phyloP scores from a whole-genome alignment of 2,113 vertebrate species.

The Tauraco erythrolophus region DNA sequence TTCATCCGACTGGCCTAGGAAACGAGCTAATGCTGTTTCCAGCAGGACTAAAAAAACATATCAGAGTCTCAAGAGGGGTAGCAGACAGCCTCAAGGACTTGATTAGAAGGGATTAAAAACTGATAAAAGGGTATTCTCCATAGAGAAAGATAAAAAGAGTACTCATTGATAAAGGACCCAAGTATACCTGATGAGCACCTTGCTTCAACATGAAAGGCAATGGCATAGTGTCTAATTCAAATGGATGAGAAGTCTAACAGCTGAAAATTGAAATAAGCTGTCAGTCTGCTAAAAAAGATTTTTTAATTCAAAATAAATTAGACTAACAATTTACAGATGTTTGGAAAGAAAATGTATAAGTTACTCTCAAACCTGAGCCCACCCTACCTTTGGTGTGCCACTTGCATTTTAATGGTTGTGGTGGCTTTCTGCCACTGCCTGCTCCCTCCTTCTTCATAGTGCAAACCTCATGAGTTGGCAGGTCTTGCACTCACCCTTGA shows the following conservation, averaged over 20 bases:
- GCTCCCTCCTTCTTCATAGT: neutral
- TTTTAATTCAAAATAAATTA: constrained; percentile 80
- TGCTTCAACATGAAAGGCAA: constrained; percentile 60
- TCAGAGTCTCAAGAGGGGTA: neutral
- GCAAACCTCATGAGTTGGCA: neutral
- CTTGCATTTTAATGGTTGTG: constrained; percentile 37
- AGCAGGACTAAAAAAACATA: neutral
- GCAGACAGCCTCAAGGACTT: neutral
- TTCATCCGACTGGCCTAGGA: constrained; percentile 6
- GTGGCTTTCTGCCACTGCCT: constrained; percentile 24
- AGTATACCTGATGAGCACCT: constrained; percentile 37
- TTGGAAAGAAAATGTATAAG: constrained; percentile 75
- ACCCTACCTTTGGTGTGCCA: constrained; percentile 48
- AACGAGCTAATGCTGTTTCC: neutral
- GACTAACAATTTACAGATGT: constrained; percentile 82
- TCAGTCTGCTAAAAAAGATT: constrained; percentile 65
- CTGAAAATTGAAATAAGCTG: constrained; percentile 77
- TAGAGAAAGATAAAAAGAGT: neutral
- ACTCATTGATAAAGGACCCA: neutral
- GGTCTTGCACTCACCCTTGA: neutral
- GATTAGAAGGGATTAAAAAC: constrained; percentile 34
- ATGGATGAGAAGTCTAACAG: constrained; percentile 67
- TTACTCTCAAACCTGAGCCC: constrained; percentile 62
- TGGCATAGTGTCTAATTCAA: constrained; percentile 4
- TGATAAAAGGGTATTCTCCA: neutral